phyloP scores from a whole-genome alignment of 2,113 vertebrate genomes.

The Aptenodytes patagonicus region DNA sequence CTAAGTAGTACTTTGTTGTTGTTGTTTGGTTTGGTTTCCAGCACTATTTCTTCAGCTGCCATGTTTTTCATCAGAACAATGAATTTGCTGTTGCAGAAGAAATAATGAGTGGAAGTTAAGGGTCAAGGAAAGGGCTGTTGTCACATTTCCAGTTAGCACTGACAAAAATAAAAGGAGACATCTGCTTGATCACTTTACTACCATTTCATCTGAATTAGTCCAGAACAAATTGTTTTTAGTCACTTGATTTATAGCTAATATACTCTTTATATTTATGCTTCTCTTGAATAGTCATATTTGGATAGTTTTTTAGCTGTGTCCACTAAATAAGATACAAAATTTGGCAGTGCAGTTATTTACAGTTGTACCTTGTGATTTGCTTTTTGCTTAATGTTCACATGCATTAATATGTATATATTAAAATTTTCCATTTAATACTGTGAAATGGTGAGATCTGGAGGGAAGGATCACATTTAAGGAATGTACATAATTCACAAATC shows the following conservation, averaged over 20 bases:
- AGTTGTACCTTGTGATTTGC: neutral
- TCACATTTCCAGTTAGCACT: constrained; percentile 19
- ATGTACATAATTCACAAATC: neutral
- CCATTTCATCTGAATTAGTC: neutral
- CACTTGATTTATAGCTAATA: neutral
- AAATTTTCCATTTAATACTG: neutral
- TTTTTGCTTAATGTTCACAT: neutral
- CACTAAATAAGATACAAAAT: neutral
- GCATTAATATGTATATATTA: neutral
- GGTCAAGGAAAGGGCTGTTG: constrained; percentile 44
- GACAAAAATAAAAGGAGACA: neutral
- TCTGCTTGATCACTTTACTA: constrained; percentile 5
- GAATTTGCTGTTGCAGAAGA: neutral
- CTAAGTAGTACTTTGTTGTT: neutral
- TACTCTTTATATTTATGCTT: neutral
- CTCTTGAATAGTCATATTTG: neutral
- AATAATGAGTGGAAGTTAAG: constrained; percentile 54
- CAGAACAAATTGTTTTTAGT: neutral
- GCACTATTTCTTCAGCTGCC: neutral
- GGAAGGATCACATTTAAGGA: neutral
- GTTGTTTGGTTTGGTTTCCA: neutral
- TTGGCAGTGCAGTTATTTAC: neutral
- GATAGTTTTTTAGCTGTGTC: neutral
- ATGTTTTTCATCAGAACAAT: neutral
- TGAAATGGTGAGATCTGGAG: neutral